A percentile compares a stretch with the other conserved stretches of the same genome.
Conservation (phyloP, 2,113 vertebrate genomes). For the Vidua chalybeata region DNA sequence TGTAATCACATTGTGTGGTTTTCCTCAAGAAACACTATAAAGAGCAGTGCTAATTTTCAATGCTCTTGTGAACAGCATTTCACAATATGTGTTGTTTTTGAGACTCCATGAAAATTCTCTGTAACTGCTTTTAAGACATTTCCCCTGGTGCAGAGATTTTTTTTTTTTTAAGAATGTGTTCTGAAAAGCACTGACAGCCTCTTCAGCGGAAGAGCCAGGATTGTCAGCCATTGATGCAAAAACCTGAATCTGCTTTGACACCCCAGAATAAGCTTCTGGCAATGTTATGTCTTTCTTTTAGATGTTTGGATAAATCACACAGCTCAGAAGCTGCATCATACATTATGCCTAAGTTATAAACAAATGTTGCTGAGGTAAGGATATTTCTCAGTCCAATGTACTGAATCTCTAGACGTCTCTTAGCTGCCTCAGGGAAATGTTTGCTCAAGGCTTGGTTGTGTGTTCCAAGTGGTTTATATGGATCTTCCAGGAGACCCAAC, state of each 20-base stretch:
- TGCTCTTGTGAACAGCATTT: conserved; percentile 43
- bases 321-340: conserved; percentile 53
- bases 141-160: conserved; percentile 31
- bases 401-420: conserved; percentile 49
- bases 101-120: conserved; percentile 61
- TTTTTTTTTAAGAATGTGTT: conserved; percentile 55
- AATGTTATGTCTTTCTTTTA: conserved; percentile 75
- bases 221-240: conserved; percentile 74
- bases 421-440: conserved; percentile 40
- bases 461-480: conserved; percentile 17
- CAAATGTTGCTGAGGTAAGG: conserved; percentile 70
- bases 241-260: conserved; percentile 76
- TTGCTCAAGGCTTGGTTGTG: conserved; percentile 40
- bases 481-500: conserved; percentile 16
- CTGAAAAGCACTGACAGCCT: conserved; percentile 75
- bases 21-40: conserved; percentile 33
- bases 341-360: conserved; percentile 69
- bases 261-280: conserved; percentile 74
- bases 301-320: conserved; percentile 73
- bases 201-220: conserved; percentile 63
- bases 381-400: conserved; percentile 51
- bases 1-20: neutral
- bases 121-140: conserved; percentile 65
- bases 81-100: conserved; percentile 42
- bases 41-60: conserved; percentile 33